phyloP scores from a whole-genome alignment of 2,888 invertebrate species.

The Brachyopa scutellaris region DNA sequence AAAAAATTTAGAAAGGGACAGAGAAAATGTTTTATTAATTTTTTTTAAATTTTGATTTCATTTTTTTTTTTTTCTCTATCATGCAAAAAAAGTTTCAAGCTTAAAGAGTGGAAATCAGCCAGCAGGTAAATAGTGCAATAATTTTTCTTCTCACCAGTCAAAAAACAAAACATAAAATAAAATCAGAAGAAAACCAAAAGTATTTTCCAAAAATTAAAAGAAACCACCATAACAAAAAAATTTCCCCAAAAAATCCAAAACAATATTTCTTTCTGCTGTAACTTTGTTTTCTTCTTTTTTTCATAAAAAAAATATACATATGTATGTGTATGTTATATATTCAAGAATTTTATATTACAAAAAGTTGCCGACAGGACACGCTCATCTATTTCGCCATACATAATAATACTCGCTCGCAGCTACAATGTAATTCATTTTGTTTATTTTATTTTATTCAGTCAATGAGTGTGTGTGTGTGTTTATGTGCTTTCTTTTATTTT shows the following conservation, averaged over 20 bases:
- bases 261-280: too few species aligned
- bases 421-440: conserved; percentile 13
- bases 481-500: conserved; percentile 3
- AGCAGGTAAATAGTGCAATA: conserved; percentile 27
- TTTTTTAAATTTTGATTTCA: conserved; percentile 17
- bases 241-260: conserved; percentile 9
- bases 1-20: conserved; percentile 38
- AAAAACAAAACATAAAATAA: conserved; percentile 29
- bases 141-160: conserved; percentile 19
- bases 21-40: conserved; percentile 42
- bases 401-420: conserved; percentile 27
- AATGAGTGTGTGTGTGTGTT: conserved; percentile 11
- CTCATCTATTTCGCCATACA: conserved; percentile 27
- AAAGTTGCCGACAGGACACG: conserved; percentile 69
- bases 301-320: too few species aligned
- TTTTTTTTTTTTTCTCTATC: conserved; percentile 21
- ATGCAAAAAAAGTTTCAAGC: conserved; percentile 52
- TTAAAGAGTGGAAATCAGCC: conserved; percentile 38
- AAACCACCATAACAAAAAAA: conserved; percentile 20
- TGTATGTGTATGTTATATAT: too few species aligned
- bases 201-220: conserved; percentile 6
- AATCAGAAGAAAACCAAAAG: conserved; percentile 29
- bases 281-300: too few species aligned
- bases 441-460: background rate
- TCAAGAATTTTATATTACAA: conserved; percentile 52